Percentiles rank a stretch among this genome's conserved stretches.
These are phyloP conservation scores for Dascillus cervinus DNA, from an alignment of 2,888 invertebrate species.

Conservation along the genomic window DNA sequence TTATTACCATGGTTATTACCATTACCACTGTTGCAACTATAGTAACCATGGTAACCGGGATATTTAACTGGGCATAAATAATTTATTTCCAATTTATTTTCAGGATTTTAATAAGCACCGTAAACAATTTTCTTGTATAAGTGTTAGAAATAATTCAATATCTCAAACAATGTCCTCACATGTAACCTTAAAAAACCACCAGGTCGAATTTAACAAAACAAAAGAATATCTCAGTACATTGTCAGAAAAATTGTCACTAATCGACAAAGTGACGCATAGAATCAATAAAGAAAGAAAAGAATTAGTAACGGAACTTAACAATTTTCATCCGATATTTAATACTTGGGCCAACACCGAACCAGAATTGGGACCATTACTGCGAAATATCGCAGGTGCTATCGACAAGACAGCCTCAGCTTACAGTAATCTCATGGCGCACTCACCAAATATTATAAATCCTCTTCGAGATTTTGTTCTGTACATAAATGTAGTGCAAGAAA, in stretches of 20 bases:
- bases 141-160: conserved; percentile 34
- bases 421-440: conserved; percentile 40
- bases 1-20: too few species aligned
- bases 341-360: conserved; percentile 55
- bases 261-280: conserved; percentile 57
- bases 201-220: conserved; percentile 56
- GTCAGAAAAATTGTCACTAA: conserved; percentile 52
- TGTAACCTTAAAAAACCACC: conserved; percentile 46
- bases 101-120: conserved; percentile 58
- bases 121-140: conserved; percentile 48
- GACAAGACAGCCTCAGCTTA: conserved; percentile 46
- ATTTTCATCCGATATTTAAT: conserved; percentile 54
- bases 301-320: conserved; percentile 48
- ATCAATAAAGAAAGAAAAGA: conserved; percentile 57
- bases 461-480: conserved; percentile 57
- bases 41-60: too few species aligned
- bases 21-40: too few species aligned
- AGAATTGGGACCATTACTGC: conserved; percentile 42
- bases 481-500: conserved; percentile 60
- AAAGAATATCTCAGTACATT: conserved; percentile 53
- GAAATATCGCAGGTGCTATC: conserved; percentile 43
- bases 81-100: conserved; percentile 17
- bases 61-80: too few species aligned
- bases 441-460: conserved; percentile 41
- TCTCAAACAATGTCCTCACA: conserved; percentile 8